These are phyloP conservation scores for Agrypnus murinus DNA, from an alignment of 2,888 invertebrate genomes.

Conservation along the genomic window DNA sequence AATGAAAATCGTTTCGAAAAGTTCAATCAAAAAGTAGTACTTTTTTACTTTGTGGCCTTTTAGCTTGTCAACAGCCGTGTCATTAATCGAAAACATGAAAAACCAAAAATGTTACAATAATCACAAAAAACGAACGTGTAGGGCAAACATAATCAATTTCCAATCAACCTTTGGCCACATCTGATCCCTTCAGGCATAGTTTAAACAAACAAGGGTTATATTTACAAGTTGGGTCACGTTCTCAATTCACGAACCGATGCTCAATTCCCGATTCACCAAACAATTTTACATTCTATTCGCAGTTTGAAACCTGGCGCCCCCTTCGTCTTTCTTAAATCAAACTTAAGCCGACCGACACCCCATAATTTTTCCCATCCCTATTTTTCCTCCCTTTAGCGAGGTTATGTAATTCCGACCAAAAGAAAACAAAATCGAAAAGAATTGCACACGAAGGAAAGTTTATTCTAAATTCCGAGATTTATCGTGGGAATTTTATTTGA, in stretches of 20 bases:
- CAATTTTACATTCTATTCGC: conserved; percentile 15
- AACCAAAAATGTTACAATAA: too few relatives aligned
- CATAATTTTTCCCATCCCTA: neutral
- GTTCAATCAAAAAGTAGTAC: too few relatives aligned
- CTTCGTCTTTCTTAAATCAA: conserved; percentile 14
- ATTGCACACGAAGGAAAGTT: too few relatives aligned
- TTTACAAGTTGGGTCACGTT: conserved; percentile 21
- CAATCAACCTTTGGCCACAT: conserved; percentile 21
- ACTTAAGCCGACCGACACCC: conserved; percentile 12
- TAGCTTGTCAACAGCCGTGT: too few relatives aligned
- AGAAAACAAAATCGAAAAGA: too few relatives aligned
- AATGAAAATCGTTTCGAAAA: too few relatives aligned
- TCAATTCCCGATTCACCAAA: conserved; percentile 1
- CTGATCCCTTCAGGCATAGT: conserved; percentile 19
- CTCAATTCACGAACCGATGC: conserved; percentile 17
- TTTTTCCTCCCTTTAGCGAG: neutral
- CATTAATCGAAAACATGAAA: too few relatives aligned
- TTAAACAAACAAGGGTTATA: conserved; percentile 18
- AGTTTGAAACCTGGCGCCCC: conserved; percentile 18
- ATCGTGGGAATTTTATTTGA: too few relatives aligned
- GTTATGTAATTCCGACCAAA: too few relatives aligned
- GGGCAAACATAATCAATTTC: conserved; percentile 16
- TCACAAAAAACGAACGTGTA: neutral
- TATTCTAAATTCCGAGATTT: too few relatives aligned
- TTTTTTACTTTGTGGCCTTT: too few relatives aligned